phyloP scores from a whole-genome alignment of 2,797 vertebrate species.

The Anabas testudineus region DNA sequence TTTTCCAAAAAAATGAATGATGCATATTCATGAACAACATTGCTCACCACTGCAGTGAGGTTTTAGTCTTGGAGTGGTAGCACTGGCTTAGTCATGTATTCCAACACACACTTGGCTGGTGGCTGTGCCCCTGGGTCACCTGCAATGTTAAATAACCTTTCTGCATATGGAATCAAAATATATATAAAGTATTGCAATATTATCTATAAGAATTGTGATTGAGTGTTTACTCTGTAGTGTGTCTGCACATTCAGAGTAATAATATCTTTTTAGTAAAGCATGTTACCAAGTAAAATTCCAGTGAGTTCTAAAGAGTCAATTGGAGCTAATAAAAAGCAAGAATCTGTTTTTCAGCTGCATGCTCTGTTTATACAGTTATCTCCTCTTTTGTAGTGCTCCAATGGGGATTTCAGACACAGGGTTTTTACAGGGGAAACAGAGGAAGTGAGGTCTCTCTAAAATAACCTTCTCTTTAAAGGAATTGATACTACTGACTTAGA shows the following conservation, averaged over 20 bases:
- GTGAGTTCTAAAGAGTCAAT: conserved; percentile 1
- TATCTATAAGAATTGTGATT: neutral
- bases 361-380: neutral
- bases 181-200: neutral
- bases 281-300: conserved; percentile 5
- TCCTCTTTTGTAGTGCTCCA: neutral
- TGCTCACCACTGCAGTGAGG: neutral
- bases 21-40: too few relatives aligned
- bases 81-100: neutral
- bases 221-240: neutral
- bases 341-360: conserved; percentile 20
- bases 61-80: neutral
- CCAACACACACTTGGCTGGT: neutral
- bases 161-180: neutral
- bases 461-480: neutral
- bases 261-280: neutral
- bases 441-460: neutral
- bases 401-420: conserved; percentile 10
- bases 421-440: conserved; percentile 2
- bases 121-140: neutral
- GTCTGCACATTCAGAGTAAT: neutral
- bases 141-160: neutral
- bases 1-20: too few relatives aligned
- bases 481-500: neutral
- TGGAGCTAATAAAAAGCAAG: neutral